Base-by-base conservation (phyloP, 1,140 invertebrate species). In the Anagrus nilaparvatae region DNA sequence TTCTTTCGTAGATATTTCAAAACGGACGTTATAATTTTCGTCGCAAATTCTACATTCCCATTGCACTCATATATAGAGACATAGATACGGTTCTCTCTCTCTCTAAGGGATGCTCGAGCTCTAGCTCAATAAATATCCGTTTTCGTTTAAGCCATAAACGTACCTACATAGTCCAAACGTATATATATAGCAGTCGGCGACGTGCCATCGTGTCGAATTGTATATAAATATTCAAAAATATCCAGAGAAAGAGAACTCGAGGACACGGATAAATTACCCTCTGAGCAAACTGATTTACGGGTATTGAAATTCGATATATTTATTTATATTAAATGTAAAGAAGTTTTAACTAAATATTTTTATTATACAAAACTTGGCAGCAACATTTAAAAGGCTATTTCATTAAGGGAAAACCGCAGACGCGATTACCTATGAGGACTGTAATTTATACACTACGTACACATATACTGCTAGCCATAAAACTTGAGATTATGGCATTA, bases 401-500 rank as follows among this genome's bases (percentile, higher is more conserved):
- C 39, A 42, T 46, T 46, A 46, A 34, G 20, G n/a, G n/a, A 33
- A 31, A 35, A 13, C 28, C 30, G 24, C 31, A 5, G 19, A n/a
- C 37, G 14, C 18, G 17, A 19, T 17, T 8, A 10, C 13, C 25
- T n/a, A 27, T n/a, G 14, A 14, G 7, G 28, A 7, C 24, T 31
- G 32, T 41, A 46, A 46, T 46, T 37, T 41, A 46, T 41, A 33
- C 33, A 16, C 36, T 31, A 36, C n/a, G n/a, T n/a, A n/a, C n/a
- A n/a, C n/a, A n/a, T n/a, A n/a, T n/a, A n/a, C n/a, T n/a, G n/a
- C 25, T 36, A 30, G 27, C 44, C 33, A 46, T 46, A 46, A 46
- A n/a, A 46, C 13, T 31, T 24, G 3, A 29, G 38, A 46, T 46
- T 46, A 46, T 37, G 32, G 33, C 28, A 37, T 34, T 19, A 16